A percentile compares a stretch with the other conserved stretches of the same genome.
Conservation (phyloP, 2,888 invertebrate genomes). For the Lomographa bimaculata region DNA sequence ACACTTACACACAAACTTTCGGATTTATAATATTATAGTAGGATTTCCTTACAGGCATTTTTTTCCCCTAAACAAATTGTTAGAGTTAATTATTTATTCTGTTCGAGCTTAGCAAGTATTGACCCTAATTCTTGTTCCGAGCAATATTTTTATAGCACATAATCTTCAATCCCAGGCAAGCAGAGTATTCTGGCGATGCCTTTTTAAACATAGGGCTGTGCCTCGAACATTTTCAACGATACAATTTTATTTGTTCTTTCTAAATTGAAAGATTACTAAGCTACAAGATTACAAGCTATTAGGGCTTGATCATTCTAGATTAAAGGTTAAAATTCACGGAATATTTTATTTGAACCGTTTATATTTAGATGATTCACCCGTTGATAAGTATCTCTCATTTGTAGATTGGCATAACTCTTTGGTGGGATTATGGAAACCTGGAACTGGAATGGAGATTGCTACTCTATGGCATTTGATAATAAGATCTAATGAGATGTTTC, state of each 20-base stretch:
- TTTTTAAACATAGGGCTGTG: constrained; percentile 65
- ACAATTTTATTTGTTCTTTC: constrained; percentile 60
- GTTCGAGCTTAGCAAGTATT: constrained; percentile 3
- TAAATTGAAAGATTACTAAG: constrained; percentile 66
- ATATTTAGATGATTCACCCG: constrained; percentile 46
- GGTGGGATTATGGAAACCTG: constrained; percentile 28
- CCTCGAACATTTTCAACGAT: constrained; percentile 27
- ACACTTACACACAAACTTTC: no score
- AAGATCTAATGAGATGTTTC: not conserved
- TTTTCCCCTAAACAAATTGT: no score
- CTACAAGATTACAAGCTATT: constrained; percentile 50
- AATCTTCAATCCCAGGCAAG: constrained; percentile 55
- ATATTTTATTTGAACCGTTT: constrained; percentile 30
- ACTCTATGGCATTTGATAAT: constrained; percentile 22
- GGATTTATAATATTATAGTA: no score
- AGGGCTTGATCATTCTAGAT: constrained; percentile 26
- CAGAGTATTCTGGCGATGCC: constrained; percentile 58
- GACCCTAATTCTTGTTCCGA: constrained; percentile 33
- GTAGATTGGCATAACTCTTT: constrained; percentile 17
- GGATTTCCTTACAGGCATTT: no score
- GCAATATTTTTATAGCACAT: constrained; percentile 60
- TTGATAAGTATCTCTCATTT: constrained; percentile 12
- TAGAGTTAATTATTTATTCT: no score
- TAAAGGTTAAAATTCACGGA: constrained; percentile 40
- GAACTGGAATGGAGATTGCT: constrained; percentile 10